Percentiles rank a stretch among this genome's conserved stretches.
Evolutionary conservation across 2,113 vertebrate genomes (phyloP).

Genomic region (Mixornis gularis): DNA sequence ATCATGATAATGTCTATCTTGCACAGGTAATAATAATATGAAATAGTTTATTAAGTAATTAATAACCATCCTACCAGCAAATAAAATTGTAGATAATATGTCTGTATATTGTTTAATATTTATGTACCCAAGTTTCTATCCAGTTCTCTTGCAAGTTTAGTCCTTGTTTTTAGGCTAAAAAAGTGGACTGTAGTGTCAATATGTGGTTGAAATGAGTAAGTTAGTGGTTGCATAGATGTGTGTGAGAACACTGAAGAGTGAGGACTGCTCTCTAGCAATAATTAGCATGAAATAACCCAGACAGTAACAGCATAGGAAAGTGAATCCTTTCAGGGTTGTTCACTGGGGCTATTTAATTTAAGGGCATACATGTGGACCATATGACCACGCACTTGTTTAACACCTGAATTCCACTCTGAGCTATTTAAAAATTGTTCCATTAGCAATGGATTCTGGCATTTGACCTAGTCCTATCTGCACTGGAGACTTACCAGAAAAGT

Average conservation of each 20-base stretch:
- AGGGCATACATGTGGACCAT: not conserved
- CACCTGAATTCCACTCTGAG: conserved; percentile 20
- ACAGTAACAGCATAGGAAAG: not conserved
- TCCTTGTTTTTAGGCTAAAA: not conserved
- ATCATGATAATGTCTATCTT: not conserved
- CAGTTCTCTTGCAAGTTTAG: not conserved
- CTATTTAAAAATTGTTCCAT: conserved; percentile 35
- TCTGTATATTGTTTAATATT: not conserved
- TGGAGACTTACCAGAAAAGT: not conserved
- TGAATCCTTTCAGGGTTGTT: not conserved
- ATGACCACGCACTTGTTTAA: conserved; percentile 15
- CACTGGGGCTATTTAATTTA: not conserved
- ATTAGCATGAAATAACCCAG: not conserved
- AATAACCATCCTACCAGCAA: not conserved
- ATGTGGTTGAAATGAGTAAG: not conserved
- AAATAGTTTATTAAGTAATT: not conserved
- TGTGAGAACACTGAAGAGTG: not conserved
- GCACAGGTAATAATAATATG: not conserved
- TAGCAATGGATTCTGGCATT: conserved; percentile 5
- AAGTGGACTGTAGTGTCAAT: not conserved
- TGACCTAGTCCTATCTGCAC: conserved; percentile 1
- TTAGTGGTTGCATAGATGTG: not conserved
- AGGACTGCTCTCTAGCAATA: not conserved
- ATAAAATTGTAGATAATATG: not conserved
- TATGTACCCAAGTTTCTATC: not conserved